These are phyloP conservation scores for Seira sanloemensis DNA, from an alignment of 2,888 invertebrate species.

Conservation along the genomic window DNA sequence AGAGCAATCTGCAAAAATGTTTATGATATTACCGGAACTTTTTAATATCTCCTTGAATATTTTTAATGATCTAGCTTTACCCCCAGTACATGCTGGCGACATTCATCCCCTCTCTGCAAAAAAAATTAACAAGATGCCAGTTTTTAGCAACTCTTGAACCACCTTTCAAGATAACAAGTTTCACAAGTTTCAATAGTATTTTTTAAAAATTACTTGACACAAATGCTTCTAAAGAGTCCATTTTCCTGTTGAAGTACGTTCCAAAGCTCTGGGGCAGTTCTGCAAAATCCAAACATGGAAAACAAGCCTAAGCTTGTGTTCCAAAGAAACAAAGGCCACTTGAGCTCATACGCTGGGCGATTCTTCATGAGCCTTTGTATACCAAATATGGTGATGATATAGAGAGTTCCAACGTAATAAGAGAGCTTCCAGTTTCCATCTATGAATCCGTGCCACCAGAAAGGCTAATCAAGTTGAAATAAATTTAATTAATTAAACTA, in stretches of 20 bases:
- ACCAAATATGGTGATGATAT: constrained; percentile 94
- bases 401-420: constrained; percentile 91
- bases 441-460: constrained; percentile 39
- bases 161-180: background rate
- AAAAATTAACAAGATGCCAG: background rate
- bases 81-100: constrained; percentile 10
- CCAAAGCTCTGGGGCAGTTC: constrained; percentile 94
- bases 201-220: constrained; percentile 83
- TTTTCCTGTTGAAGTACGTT: constrained; percentile 87
- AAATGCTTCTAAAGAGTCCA: constrained; percentile 92
- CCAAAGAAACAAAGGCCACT: constrained; percentile 92
- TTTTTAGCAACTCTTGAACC: no score
- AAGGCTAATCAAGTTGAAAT: no score
- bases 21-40: no score
- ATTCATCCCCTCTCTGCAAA: background rate
- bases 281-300: constrained; percentile 93
- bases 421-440: constrained; percentile 93
- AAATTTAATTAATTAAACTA: no score
- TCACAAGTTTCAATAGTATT: background rate
- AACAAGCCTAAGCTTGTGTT: constrained; percentile 94
- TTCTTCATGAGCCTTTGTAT: constrained; percentile 95
- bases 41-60: background rate
- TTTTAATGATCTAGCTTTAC: no score
- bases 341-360: constrained; percentile 91
- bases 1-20: constrained; percentile 78